Evolutionary conservation across 2,797 vertebrate species (phyloP), one percentile per base, ranked within the genome.

Genomic region (Trachops cirrhosus): DNA sequence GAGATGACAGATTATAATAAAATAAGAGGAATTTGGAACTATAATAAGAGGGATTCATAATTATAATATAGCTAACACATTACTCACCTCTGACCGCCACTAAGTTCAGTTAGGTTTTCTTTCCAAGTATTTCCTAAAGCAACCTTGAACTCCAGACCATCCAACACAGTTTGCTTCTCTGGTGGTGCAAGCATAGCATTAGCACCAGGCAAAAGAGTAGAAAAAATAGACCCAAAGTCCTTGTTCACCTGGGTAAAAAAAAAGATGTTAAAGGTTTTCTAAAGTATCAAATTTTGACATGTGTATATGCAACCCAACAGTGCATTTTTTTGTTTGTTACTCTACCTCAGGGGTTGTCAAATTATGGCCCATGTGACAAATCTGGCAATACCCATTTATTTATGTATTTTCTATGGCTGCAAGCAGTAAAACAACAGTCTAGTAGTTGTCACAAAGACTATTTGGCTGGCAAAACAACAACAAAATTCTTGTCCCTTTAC

Each of bases 191-290:
- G 98, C 96, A 98, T 99, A 62, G 99, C 99, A 71, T 98, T 99
- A 92, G 99, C 99, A 74, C 99, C 99, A 0, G 99, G 99, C 79
- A 99, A 98, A 94, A 99, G 98, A 0, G 98, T 99, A 93, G 99
- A 99, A 98, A 99, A 99, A 97, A 99, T 99, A 15, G 99, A 99
- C 73, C 99, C 99, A 89, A 99, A 99, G 98, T 99, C 99, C 95
- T 99, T 98, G 98, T 99, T 99, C 34, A 99, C 99, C 99, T 99
- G 70, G 32, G 97, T 97, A 70, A 82, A 57, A 93, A 93, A 44
- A 79, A 73, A 6, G 2, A 78, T 2, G 73, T 92, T 39, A 91
- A 46, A 97, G 26, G 7, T 6, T 75, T 93, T 34, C 48, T 34
- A 78, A 0, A 0, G 88, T 73, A 83, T 82, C 87, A 79, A 83